Evolutionary conservation across 2,888 invertebrate genomes (phyloP), one percentile per base, ranked within the genome.

Genomic region (Nebria salina): DNA sequence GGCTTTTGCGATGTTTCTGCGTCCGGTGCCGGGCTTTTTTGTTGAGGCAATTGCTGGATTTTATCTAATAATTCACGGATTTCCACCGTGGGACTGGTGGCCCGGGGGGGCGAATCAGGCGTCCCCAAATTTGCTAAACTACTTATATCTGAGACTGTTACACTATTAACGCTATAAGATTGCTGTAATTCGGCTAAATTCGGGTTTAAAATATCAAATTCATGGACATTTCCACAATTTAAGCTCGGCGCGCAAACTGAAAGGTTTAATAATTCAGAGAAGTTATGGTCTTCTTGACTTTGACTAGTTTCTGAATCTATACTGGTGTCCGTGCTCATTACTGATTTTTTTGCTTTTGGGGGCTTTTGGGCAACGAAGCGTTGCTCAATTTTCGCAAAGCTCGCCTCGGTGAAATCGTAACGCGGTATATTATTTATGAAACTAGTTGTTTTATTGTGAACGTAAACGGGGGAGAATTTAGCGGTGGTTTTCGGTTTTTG

Each of bases 21-120:
- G 83, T 82, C 84, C 84, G 72, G 75, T 6, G 75, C 75, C 1
- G 80, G 88, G 83, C 87, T 87, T 77, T 87, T 88, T 78, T 85
- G 91, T 87, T 90, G 92, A 84, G 89, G 93, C 88, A 90, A 91
- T 87, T 94, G 93, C 84, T 94, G 93, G 82, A 95, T 93, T 88
- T 93, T 93, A 85, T 93, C 92, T 80, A 95, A 90, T 41, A 95
- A 91, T 85, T 95, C 95, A 76, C 93, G 91, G 83, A 95, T 93
- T 86, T 94, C 94, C 84, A 93, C 91, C 11, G 95, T 95, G 5
- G 96, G 96, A 86, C 95, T 95, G n/a, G 95, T 96, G 2, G 95
- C 94, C 84, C 93, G 92, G 0, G 95, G 95, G 0, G 96, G 95
- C 0, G 96, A 95, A 84, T 92, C 92, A 42, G 93, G 93, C 7